Evolutionary conservation across 2,888 invertebrate species (phyloP).

Genomic region (Galerucella pusilla): DNA sequence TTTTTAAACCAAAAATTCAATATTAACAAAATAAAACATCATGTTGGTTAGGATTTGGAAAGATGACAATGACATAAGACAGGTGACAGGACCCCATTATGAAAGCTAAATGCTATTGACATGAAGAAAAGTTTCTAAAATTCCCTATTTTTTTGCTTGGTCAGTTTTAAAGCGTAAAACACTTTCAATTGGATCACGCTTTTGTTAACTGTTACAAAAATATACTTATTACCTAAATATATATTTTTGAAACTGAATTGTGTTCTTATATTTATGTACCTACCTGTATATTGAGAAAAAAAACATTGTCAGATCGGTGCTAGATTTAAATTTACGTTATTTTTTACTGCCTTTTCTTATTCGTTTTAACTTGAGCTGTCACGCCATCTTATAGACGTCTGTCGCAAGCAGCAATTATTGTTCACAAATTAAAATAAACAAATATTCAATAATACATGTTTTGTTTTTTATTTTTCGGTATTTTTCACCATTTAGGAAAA

Average conservation of each 20-base stretch:
- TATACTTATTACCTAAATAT: background rate
- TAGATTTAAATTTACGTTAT: slow-evolving; percentile 24
- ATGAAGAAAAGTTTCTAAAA: too few relatives aligned
- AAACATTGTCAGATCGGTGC: slow-evolving; percentile 23
- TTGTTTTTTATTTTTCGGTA: slow-evolving; percentile 1
- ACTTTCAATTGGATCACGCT: background rate
- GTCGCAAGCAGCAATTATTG: slow-evolving; percentile 11
- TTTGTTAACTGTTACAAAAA: background rate
- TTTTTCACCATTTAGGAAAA: background rate
- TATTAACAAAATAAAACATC: too few relatives aligned
- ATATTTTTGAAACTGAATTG: background rate
- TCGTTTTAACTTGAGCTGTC: slow-evolving; percentile 16
- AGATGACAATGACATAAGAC: too few relatives aligned
- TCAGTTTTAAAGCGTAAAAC: too few relatives aligned
- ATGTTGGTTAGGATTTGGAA: too few relatives aligned
- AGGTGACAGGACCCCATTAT: too few relatives aligned
- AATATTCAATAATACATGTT: slow-evolving; percentile 3
- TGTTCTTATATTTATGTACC: background rate
- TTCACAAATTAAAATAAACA: slow-evolving; percentile 28
- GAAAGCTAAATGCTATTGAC: too few relatives aligned
- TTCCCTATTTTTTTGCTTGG: too few relatives aligned
- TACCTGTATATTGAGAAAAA: too few relatives aligned
- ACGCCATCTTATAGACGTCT: slow-evolving; percentile 26
- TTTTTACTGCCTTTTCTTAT: slow-evolving; percentile 33
- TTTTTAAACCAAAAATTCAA: too few relatives aligned